phyloP scores from a whole-genome alignment of 2,113 vertebrate species.

The Pterocles burchelli region DNA sequence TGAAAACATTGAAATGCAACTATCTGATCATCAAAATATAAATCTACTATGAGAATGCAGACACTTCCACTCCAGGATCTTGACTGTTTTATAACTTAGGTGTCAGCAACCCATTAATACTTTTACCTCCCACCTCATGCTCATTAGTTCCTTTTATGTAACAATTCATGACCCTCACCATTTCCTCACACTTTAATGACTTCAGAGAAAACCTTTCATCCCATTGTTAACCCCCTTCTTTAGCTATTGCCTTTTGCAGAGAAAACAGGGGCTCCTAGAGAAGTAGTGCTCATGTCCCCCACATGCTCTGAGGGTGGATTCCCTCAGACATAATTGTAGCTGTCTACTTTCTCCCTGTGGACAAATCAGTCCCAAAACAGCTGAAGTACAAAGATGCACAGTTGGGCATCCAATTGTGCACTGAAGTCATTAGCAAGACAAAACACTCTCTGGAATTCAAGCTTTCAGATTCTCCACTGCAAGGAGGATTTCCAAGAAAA shows the following conservation, averaged over 20 bases:
- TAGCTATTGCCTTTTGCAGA: constrained; percentile 78
- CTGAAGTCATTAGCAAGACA: constrained; percentile 86
- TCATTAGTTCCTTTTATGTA: constrained; percentile 82
- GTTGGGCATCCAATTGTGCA: constrained; percentile 81
- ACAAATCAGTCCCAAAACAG: constrained; percentile 78
- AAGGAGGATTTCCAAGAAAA: constrained; percentile 79
- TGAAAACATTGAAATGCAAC: background rate
- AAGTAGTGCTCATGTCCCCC: constrained; percentile 73
- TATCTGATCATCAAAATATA: background rate
- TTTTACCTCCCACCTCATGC: constrained; percentile 80
- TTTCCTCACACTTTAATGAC: constrained; percentile 88
- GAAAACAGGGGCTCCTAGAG: constrained; percentile 73
- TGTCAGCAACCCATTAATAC: constrained; percentile 77
- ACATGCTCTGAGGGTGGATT: constrained; percentile 72
- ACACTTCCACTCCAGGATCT: background rate
- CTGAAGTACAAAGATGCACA: constrained; percentile 74
- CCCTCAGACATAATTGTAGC: constrained; percentile 76
- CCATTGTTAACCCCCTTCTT: constrained; percentile 79
- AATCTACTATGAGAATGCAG: constrained; percentile 47
- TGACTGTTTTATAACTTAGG: constrained; percentile 72
- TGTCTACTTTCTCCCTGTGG: constrained; percentile 76
- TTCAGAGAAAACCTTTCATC: constrained; percentile 86
- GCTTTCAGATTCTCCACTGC: constrained; percentile 69
- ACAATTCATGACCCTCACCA: constrained; percentile 83
- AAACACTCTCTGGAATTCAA: constrained; percentile 78